A percentile compares a stretch with the other conserved stretches of the same genome.
phyloP scores from a whole-genome alignment of 92 coral and sea anemone species.

The Umimayanthus chanpuru region DNA sequence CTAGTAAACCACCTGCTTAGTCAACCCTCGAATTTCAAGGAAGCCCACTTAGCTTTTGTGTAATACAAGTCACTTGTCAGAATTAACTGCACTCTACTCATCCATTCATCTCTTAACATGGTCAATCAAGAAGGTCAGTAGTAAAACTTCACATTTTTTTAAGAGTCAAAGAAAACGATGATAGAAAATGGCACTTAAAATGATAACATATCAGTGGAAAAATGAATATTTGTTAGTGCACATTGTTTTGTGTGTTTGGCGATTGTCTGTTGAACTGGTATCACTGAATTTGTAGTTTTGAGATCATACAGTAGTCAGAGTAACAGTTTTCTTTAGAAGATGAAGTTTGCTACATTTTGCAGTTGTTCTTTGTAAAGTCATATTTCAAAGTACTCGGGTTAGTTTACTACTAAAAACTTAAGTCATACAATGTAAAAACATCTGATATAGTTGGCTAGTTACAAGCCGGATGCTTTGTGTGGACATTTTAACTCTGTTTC shows the following conservation, averaged over 20 bases:
- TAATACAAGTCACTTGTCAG: background rate
- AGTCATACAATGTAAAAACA: background rate
- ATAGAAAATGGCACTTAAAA: background rate
- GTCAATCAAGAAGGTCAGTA: slow-evolving; percentile 39
- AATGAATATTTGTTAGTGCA: too few species aligned
- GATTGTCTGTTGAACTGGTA: background rate
- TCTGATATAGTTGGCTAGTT: too few species aligned
- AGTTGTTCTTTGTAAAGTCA: background rate
- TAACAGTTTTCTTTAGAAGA: background rate
- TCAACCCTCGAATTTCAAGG: slow-evolving; percentile 4
- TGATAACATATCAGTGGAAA: background rate
- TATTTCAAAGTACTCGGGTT: too few species aligned
- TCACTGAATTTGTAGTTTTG: background rate
- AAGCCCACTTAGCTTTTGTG: slow-evolving; percentile 1
- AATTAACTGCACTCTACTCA: background rate
- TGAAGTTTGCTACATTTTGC: background rate
- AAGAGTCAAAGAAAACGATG: background rate
- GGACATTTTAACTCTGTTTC: background rate
- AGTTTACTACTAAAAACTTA: background rate
- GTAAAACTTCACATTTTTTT: background rate
- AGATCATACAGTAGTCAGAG: background rate
- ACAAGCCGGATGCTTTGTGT: background rate
- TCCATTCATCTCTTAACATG: slow-evolving; percentile 9
- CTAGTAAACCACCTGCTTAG: slow-evolving; percentile 23
- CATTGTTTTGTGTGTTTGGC: background rate